These are phyloP conservation scores for Acleris literana DNA, from an alignment of 2,888 invertebrate genomes.

Conservation along the genomic window DNA sequence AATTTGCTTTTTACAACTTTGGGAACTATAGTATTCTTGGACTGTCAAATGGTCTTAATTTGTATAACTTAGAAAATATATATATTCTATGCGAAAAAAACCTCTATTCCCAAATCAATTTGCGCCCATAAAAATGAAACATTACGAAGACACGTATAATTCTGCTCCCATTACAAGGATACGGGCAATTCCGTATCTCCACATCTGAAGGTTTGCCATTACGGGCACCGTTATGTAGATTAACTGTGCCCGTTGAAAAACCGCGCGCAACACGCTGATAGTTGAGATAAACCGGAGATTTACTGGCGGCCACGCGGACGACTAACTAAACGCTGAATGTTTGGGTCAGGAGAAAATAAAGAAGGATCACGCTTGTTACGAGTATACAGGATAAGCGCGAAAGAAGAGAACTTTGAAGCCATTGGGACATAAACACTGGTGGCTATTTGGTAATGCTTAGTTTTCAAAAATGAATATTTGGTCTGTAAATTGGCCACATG, in stretches of 20 bases:
- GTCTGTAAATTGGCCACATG: no score
- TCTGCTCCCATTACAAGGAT: slow-evolving; percentile 22
- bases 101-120: slow-evolving; percentile 27
- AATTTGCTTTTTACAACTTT: no score
- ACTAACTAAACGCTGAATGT: neutral
- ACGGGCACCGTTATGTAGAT: slow-evolving; percentile 63
- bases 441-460: no score
- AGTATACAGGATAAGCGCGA: no score
- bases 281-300: slow-evolving; percentile 47
- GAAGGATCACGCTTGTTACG: no score
- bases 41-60: no score
- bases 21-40: no score
- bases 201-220: slow-evolving; percentile 42
- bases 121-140: slow-evolving; percentile 27
- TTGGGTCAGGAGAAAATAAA: neutral
- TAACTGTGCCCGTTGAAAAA: slow-evolving; percentile 56
- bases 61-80: neutral
- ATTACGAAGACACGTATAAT: slow-evolving; percentile 32
- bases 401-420: no score
- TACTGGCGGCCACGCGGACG: slow-evolving; percentile 21
- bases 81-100: neutral
- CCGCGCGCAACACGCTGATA: slow-evolving; percentile 24
- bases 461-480: no score
- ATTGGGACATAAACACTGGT: no score
- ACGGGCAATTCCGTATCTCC: slow-evolving; percentile 10